Evolutionary conservation across 2,888 invertebrate species (phyloP).

Genomic region (Cheilosia grossa): DNA sequence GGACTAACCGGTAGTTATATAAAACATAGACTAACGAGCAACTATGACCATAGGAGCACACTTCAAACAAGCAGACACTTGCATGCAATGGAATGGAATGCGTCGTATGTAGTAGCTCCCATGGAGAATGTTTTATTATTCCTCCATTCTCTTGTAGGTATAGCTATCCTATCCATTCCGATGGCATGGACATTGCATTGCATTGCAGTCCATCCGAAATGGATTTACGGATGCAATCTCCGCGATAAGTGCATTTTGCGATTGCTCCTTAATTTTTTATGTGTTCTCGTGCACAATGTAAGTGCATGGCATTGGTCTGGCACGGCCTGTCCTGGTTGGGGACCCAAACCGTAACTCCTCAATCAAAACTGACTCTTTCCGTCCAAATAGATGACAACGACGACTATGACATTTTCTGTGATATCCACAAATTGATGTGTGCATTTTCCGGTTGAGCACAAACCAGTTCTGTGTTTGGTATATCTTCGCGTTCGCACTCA

Average conservation of each 20-base stretch:
- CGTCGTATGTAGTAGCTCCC: constrained; percentile 15
- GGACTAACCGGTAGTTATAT: constrained; percentile 70
- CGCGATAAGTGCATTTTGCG: constrained; percentile 74
- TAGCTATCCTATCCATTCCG: too few relatives aligned
- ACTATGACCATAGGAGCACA: constrained; percentile 54
- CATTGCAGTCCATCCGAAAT: constrained; percentile 56
- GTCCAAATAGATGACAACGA: background rate
- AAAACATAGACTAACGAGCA: constrained; percentile 54
- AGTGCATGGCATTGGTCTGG: constrained; percentile 38
- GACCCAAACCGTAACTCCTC: constrained; percentile 42
- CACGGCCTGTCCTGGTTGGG: too few relatives aligned
- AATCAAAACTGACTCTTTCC: constrained; percentile 56
- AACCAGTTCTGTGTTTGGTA: constrained; percentile 57
- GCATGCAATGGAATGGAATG: constrained; percentile 2
- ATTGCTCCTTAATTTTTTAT: constrained; percentile 74
- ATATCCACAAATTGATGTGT: constrained; percentile 62
- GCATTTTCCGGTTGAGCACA: constrained; percentile 55
- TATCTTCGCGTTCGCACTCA: constrained; percentile 16
- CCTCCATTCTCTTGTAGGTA: constrained; percentile 34
- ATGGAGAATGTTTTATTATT: constrained; percentile 69
- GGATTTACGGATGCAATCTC: constrained; percentile 73
- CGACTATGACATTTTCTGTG: constrained; percentile 25
- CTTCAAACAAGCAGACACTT: constrained; percentile 52
- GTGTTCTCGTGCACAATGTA: constrained; percentile 61
- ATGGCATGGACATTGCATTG: constrained; percentile 23